phyloP scores from a whole-genome alignment of 2,888 invertebrate genomes.

The Acanthococcus lagerstroemiae region DNA sequence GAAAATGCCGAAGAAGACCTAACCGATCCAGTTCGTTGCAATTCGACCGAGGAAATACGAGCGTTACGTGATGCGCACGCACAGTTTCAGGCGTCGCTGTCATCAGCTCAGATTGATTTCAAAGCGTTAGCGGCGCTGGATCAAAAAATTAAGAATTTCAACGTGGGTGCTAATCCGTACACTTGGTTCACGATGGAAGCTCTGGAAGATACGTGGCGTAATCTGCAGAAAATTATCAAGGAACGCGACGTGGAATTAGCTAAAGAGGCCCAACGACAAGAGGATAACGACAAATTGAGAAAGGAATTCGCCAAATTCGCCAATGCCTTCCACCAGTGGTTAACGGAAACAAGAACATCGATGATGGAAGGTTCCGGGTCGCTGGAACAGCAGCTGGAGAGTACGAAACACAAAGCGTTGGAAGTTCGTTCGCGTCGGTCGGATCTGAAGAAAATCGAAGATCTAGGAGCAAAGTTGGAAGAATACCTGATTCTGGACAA shows the following conservation, averaged over 20 bases:
- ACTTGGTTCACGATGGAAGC: slow-evolving; percentile 99
- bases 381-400: slow-evolving; percentile 93
- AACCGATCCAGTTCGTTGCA: slow-evolving; percentile 98
- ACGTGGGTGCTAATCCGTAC: slow-evolving; percentile 98
- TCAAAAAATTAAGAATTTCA: slow-evolving; percentile 95
- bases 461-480: slow-evolving; percentile 87
- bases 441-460: slow-evolving; percentile 92
- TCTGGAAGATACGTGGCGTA: slow-evolving; percentile 97
- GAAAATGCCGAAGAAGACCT: slow-evolving; percentile 99
- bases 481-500: slow-evolving; percentile 97
- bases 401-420: slow-evolving; percentile 81
- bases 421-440: slow-evolving; percentile 89
- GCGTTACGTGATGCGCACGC: slow-evolving; percentile 95
- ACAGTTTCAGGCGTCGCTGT: slow-evolving; percentile 88
- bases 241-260: slow-evolving; percentile 87
- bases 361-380: slow-evolving; percentile 99
- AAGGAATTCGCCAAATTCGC: slow-evolving; percentile 99
- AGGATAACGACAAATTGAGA: slow-evolving; percentile 95
- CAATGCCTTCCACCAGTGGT: slow-evolving; percentile 97
- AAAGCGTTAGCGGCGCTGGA: slow-evolving; percentile 92
- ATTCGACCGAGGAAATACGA: slow-evolving; percentile 96
- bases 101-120: slow-evolving; percentile 96
- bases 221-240: slow-evolving; percentile 95
- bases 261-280: slow-evolving; percentile 95
- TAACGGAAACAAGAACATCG: slow-evolving; percentile 91